Base-by-base conservation (phyloP, 2,888 invertebrate genomes). In the Strigamia transsilvanica region DNA sequence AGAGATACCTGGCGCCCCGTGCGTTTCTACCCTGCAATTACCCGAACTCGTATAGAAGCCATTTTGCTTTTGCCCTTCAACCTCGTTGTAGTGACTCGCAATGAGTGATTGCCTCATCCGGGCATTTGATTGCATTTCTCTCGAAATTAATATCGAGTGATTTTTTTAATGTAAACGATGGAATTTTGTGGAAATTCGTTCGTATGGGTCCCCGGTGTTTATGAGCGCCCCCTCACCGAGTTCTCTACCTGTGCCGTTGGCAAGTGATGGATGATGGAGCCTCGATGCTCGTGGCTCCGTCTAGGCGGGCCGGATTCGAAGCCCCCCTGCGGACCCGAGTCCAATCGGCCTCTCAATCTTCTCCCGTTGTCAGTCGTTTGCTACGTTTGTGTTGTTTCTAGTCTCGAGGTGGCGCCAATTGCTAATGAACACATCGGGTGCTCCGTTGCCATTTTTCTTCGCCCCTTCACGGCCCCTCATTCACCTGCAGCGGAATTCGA, bases 221-320 rank as follows among this genome's bases (percentile, higher is more conserved):
- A 66, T 66, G 66, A 66, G 66, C 32, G 66, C 66, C 66, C 66
- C 66, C 66, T 66, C 32, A 32, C 32, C 27, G 66, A 9, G 66
- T 66, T 66, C 66, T 66, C 66, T 66, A 66, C 66, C 66, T 66
- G 66, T 66, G 66, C 66, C 66, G 66, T 66, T 66, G 66, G 66
- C 66, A 66, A 66, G 66, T 66, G 66, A 66, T 66, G 66, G 66
- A 66, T 66, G 66, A 66, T 66, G 66, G 66, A 66, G 66, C 66
- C 66, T 66, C 66, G 66, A 66, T 66, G 66, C 66, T 66, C 66
- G 66, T 66, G 66, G 66, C 66, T 66, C 66, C 66, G 66, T 66
- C 66, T 66, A 66, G 66, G 66, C 66, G 66, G 66, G 66, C 66
- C 66, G 66, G 66, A 66, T 66, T 66, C 66, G 66, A 66, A 66